These are phyloP conservation scores for Machimus rusticus DNA, from an alignment of 2,888 invertebrate genomes.

Conservation along the genomic window DNA sequence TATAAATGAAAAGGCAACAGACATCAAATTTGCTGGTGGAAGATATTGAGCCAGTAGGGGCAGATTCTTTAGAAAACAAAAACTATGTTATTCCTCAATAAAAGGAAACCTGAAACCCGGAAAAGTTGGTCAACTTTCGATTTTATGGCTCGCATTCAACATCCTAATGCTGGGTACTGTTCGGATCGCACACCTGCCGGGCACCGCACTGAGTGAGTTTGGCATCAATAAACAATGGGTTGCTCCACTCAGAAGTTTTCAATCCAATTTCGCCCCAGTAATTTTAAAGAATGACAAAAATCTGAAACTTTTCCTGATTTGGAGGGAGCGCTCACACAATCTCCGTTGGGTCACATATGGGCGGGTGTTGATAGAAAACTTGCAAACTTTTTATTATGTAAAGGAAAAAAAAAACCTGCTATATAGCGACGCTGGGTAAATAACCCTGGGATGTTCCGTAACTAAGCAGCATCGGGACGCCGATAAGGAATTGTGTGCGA, in stretches of 20 bases:
- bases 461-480: neutral
- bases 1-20: neutral
- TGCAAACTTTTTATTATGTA: constrained; percentile 31
- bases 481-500: constrained; percentile 12
- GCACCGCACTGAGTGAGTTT: neutral
- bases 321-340: neutral
- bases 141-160: neutral
- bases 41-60: neutral
- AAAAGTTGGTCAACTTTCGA: neutral
- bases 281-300: constrained; percentile 37
- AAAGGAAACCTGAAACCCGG: neutral
- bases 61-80: neutral
- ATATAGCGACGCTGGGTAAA: neutral
- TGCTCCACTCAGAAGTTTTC: neutral
- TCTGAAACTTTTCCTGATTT: constrained; percentile 29
- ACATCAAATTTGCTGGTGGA: neutral
- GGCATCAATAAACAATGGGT: constrained; percentile 1
- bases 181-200: neutral
- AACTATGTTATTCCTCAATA: neutral
- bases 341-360: neutral
- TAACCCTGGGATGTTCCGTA: neutral
- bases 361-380: constrained; percentile 23
- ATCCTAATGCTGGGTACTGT: neutral
- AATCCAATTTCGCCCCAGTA: constrained; percentile 6
- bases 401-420: neutral